Evolutionary conservation across 2,888 invertebrate genomes (phyloP), one percentile per base, ranked within the genome.

Genomic region (Drosophila nr. perissopoda): DNA sequence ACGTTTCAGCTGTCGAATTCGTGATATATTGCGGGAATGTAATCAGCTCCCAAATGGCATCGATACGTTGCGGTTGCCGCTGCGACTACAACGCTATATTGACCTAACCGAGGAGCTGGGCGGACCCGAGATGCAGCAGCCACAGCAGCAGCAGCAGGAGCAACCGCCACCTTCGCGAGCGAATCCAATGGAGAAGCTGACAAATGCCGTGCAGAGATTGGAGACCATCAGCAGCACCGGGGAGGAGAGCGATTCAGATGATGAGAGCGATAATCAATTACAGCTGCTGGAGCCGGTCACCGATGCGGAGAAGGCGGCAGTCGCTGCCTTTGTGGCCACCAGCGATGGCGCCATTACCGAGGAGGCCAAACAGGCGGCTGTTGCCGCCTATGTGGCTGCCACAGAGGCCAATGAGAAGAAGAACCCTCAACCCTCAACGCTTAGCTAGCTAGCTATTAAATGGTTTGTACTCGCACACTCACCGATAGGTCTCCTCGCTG

Each of bases 401-500:
- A 70, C 59, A 16, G 70, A 64, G 25, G 53, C 40, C 10, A 53
- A 33, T 31, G 34, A 62, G 31, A 45, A 45, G 45, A 16, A 45
- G 45, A 25, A 0, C 16, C 45, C 45, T 13, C 62, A 68, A 8
- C 45, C 40, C 27, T 72, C 61, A 34, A 52, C 73, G 27, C 61
- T 70, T n/a, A 79, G 80, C 51, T 78, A 79, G 80, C 51, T 72
- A 74, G 61, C 53, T 56, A 45, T 29, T 48, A 40, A 40, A 6
- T 25, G 7, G 29, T 58, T 27, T 56, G 13, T 38, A 13, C 38
- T n/a, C 27, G 42, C 52, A 10, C 54, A 91, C 94, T 94, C 94
- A 98, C 97, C 95, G 96, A 94, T 98, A 98, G 71, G 98, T 98
- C 89, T 97, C 97, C 92, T 97, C 97, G 54, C 98, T 98, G 74